phyloP scores from a whole-genome alignment of 2,888 invertebrate species.

The Polydrusus pterygomalis region DNA sequence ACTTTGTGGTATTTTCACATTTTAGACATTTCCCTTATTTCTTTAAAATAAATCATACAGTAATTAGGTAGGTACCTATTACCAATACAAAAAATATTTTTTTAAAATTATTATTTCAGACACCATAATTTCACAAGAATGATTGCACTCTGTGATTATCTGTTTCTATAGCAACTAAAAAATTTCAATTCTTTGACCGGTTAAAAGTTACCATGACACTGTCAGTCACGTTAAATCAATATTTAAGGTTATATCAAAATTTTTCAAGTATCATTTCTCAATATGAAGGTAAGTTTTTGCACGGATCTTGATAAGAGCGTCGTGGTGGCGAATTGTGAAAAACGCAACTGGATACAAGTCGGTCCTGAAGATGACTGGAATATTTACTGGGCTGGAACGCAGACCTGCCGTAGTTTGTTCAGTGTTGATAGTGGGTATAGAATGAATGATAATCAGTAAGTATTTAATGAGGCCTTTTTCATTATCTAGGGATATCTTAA shows the following conservation, averaged over 20 bases:
- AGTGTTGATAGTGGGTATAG: slow-evolving; percentile 94
- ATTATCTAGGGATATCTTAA: too few relatives aligned
- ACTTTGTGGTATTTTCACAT: too few relatives aligned
- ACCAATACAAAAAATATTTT: too few relatives aligned
- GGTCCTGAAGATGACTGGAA: slow-evolving; percentile 96
- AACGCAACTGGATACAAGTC: slow-evolving; percentile 92
- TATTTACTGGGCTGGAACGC: slow-evolving; percentile 95
- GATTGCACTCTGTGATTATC: neutral
- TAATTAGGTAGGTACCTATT: too few relatives aligned
- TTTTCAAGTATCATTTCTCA: slow-evolving; percentile 44
- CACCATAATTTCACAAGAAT: neutral
- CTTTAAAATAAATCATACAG: too few relatives aligned
- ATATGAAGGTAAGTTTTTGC: slow-evolving; percentile 79
- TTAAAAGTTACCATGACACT: slow-evolving; percentile 10
- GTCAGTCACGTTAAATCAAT: slow-evolving; percentile 40
- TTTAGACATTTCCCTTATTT: too few relatives aligned
- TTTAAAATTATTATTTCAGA: too few relatives aligned
- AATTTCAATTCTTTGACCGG: neutral
- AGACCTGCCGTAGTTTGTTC: slow-evolving; percentile 92
- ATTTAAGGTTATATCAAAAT: slow-evolving; percentile 49
- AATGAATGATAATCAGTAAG: slow-evolving; percentile 93
- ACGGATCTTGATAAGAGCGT: slow-evolving; percentile 97
- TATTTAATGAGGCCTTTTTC: slow-evolving; percentile 45
- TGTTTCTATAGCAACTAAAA: slow-evolving; percentile 1
- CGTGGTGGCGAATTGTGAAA: slow-evolving; percentile 92